These are phyloP conservation scores for Osmerus eperlanus DNA, from an alignment of 2,113 vertebrate genomes.

Conservation along the genomic window DNA sequence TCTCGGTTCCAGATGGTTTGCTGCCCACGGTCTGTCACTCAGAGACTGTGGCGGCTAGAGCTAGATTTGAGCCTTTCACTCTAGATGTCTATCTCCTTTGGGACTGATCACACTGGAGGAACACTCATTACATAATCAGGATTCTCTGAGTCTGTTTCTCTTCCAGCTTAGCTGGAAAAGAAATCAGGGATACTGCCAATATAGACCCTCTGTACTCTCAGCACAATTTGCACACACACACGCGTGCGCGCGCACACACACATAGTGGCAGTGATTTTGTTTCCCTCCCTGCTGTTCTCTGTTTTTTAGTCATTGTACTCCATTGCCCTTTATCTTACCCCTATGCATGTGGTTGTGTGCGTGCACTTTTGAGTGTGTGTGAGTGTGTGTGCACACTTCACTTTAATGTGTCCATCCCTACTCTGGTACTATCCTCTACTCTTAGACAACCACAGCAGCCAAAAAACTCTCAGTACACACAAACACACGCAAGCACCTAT, in stretches of 20 bases:
- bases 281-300: neutral
- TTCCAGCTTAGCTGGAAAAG: neutral
- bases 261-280: neutral
- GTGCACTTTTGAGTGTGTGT: too few species aligned
- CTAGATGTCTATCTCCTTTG: neutral
- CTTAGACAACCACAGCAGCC: too few species aligned
- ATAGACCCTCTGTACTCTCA: neutral
- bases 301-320: neutral
- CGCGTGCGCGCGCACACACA: neutral
- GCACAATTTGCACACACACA: neutral
- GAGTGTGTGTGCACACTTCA: too few species aligned
- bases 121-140: neutral
- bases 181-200: conserved; percentile 3
- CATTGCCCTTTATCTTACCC: neutral
- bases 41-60: too few species aligned
- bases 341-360: too few species aligned
- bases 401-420: too few species aligned
- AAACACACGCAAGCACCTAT: too few species aligned
- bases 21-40: neutral
- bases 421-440: too few species aligned
- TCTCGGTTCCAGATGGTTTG: conserved; percentile 13
- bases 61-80: neutral
- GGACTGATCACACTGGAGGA: neutral
- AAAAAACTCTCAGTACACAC: too few species aligned
- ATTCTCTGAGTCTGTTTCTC: neutral